A percentile compares a stretch with the other conserved stretches of the same genome.
phyloP scores from a whole-genome alignment of 2,797 vertebrate species.

The Botia almorhae region DNA sequence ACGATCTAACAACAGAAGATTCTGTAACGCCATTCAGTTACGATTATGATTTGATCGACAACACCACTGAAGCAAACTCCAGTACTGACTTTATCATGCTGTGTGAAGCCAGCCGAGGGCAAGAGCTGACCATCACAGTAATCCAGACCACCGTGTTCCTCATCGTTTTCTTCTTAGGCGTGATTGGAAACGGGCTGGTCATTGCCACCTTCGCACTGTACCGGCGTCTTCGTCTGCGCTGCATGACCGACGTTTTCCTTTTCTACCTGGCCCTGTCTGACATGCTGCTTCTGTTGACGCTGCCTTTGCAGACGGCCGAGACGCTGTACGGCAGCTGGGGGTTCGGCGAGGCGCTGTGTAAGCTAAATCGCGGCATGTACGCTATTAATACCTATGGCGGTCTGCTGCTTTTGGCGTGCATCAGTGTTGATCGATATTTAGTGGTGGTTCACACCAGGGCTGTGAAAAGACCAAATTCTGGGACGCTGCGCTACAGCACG shows the following conservation, averaged over 20 bases:
- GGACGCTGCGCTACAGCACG: conserved; percentile 67
- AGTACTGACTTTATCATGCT: conserved; percentile 42
- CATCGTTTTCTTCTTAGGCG: conserved; percentile 80
- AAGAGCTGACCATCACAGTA: conserved; percentile 65
- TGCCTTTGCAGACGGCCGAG: conserved; percentile 78
- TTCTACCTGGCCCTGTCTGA: conserved; percentile 89
- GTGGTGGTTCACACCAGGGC: conserved; percentile 79
- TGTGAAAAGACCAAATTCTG: conserved; percentile 67
- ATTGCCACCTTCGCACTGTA: conserved; percentile 82
- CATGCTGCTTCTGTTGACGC: conserved; percentile 84
- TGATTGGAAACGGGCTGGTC: conserved; percentile 84
- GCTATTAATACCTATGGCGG: conserved; percentile 88
- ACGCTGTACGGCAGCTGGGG: conserved; percentile 74
- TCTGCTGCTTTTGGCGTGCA: conserved; percentile 88
- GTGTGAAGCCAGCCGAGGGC: conserved; percentile 70
- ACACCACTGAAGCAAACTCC: neutral
- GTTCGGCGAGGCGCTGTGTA: conserved; percentile 74
- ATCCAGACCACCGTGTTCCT: conserved; percentile 82
- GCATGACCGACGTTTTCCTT: conserved; percentile 85
- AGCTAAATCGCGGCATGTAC: conserved; percentile 75
- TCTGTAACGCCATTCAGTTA: rapidly evolving
- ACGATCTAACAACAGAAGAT: neutral
- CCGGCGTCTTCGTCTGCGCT: conserved; percentile 72
- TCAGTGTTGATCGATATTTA: conserved; percentile 90
- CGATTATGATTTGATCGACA: neutral